These are phyloP conservation scores for Drosophila neotestacea DNA, from an alignment of 2,888 invertebrate species.

Conservation along the genomic window DNA sequence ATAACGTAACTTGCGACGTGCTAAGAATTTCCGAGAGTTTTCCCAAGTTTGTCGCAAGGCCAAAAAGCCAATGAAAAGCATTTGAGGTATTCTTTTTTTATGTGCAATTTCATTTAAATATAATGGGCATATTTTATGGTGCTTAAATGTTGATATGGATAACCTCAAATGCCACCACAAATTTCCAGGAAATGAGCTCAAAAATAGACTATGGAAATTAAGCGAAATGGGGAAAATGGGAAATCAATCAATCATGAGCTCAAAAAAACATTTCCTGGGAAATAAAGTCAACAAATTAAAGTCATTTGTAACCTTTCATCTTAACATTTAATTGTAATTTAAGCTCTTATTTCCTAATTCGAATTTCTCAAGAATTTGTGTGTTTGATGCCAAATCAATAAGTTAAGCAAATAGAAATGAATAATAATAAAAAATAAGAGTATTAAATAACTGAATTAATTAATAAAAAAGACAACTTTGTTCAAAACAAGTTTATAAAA, in stretches of 20 bases:
- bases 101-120: slow-evolving; percentile 72
- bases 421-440: too few species aligned
- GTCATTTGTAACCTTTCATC: too few species aligned
- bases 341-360: too few species aligned
- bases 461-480: background rate
- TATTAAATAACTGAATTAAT: background rate
- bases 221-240: background rate
- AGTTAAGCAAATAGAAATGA: too few species aligned
- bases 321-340: too few species aligned
- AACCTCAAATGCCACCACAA: slow-evolving; percentile 7
- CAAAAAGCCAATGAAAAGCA: slow-evolving; percentile 39
- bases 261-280: background rate
- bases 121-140: slow-evolving; percentile 71
- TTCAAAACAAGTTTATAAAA: background rate
- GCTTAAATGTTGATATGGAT: slow-evolving; percentile 37
- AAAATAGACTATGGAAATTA: slow-evolving; percentile 9
- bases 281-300: too few species aligned
- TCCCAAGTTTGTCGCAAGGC: slow-evolving; percentile 35
- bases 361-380: too few species aligned
- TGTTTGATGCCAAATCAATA: too few species aligned
- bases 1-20: slow-evolving; percentile 75
- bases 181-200: slow-evolving; percentile 1
- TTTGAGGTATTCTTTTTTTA: slow-evolving; percentile 70
- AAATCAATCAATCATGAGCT: slow-evolving; percentile 11
- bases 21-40: slow-evolving; percentile 46